Base-by-base conservation (phyloP, 1,140 invertebrate genomes). In the Elysia chlorotica region DNA sequence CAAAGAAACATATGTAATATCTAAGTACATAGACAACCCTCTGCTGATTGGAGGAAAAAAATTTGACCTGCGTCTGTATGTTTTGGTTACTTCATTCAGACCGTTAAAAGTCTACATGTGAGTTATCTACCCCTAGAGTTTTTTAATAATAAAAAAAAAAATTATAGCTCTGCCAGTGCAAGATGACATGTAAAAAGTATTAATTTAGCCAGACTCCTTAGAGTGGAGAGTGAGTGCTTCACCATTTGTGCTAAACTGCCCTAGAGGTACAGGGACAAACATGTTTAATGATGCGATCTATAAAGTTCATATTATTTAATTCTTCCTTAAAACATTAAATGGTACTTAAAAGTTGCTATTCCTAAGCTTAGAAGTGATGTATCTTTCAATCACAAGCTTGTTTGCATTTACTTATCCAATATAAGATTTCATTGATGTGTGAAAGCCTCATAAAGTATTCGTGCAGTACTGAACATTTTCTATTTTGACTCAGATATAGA, bases 11-110 rank as follows among this genome's bases (percentile, higher is more conserved):
- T 88, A 88, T 76, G 88, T 88, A 2, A 88, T 88, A 62, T 95
- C 95, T 2, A 95, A 96, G 82, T 99, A 99, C 86, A 95, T 99
- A 77, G 94, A 96, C 79, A 96, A 96, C 84, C 96, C 97, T 1
- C 89, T 98, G 21, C 89, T 98, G 73, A 95, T 99, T 71, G 95
- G 96, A 74, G 96, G 96, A 1, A 95, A 96, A 87, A 99, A 99
- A 87, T 99, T 96, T 89, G 97, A 99, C 87, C 89, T 99, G 71
- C 90, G 97, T 5, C 87, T 99, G 6, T 99, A 99, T 87, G 96
- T 99, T 4, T 89, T 99, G 4, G 94, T 99, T 2, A 98, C 97
- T 0, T 97, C 94, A 62, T 93, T 99, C 74, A 92, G 98, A 87
- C 98, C 98, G 0, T 88, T 96, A 35, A 88, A 88, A 76, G 84